phyloP scores from a whole-genome alignment of 2,888 invertebrate species.

The Agapostemon virescens region DNA sequence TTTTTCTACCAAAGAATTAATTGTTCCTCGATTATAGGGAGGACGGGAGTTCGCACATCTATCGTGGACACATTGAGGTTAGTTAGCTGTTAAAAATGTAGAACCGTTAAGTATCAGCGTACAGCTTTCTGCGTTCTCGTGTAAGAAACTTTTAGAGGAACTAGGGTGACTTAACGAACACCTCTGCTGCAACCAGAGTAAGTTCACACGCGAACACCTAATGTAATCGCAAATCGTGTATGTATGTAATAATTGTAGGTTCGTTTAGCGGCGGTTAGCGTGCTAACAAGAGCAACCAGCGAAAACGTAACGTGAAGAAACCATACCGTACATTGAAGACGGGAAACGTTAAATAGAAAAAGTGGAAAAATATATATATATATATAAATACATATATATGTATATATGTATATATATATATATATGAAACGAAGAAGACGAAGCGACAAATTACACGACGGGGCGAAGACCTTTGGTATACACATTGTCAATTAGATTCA shows the following conservation, averaged over 20 bases:
- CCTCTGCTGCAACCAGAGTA: slow-evolving; percentile 22
- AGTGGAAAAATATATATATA: too few species aligned
- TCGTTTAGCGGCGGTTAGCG: slow-evolving; percentile 50
- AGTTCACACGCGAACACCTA: slow-evolving; percentile 36
- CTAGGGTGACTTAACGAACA: slow-evolving; percentile 20
- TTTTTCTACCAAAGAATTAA: slow-evolving; percentile 17
- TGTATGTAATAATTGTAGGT: slow-evolving; percentile 41
- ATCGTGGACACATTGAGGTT: slow-evolving; percentile 19
- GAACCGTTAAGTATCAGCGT: slow-evolving; percentile 28
- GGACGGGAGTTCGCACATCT: slow-evolving; percentile 9
- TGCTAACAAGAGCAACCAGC: slow-evolving; percentile 19
- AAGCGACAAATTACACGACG: slow-evolving; percentile 47
- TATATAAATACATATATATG: too few species aligned
- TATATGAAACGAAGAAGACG: neutral
- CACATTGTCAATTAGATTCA: slow-evolving; percentile 81
- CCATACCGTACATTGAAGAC: neutral
- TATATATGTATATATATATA: too few species aligned
- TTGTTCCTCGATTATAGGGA: slow-evolving; percentile 19
- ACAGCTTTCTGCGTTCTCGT: slow-evolving; percentile 47
- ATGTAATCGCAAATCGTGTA: slow-evolving; percentile 31
- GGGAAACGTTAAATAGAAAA: slow-evolving; percentile 26
- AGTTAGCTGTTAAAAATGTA: slow-evolving; percentile 34
- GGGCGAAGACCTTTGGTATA: slow-evolving; percentile 72
- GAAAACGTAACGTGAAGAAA: neutral
- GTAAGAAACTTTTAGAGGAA: slow-evolving; percentile 15